Conservation (phyloP, 92 coral and sea anemone genomes). For the Porites rus region DNA sequence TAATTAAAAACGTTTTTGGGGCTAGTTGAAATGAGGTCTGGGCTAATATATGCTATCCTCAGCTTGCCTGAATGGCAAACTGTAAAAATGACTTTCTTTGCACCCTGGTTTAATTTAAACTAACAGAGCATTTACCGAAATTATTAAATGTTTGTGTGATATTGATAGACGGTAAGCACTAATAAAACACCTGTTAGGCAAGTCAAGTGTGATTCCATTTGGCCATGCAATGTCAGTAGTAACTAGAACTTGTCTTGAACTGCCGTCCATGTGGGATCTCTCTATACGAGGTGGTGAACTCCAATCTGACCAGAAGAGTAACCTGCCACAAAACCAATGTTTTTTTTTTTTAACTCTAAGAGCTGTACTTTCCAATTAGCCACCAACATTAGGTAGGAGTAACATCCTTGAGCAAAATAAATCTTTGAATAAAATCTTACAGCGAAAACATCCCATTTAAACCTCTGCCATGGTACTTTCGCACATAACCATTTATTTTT, state of each 20-base stretch:
- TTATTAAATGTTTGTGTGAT: neutral
- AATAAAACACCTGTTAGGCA: conserved; percentile 78
- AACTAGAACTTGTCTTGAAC: conserved; percentile 63
- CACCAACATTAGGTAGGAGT: neutral
- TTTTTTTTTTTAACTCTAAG: neutral
- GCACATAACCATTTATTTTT: no score
- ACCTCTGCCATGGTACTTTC: no score
- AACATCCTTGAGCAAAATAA: no score
- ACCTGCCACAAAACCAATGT: conserved; percentile 35
- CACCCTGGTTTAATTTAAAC: no score
- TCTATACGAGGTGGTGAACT: conserved; percentile 81
- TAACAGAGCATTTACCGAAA: neutral
- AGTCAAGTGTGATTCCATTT: conserved; percentile 92
- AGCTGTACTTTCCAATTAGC: neutral
- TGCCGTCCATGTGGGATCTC: conserved; percentile 91
- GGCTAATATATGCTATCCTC: no score
- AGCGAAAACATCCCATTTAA: no score
- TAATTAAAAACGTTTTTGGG: no score
- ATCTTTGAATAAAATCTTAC: no score
- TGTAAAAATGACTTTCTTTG: no score
- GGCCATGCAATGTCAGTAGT: conserved; percentile 79
- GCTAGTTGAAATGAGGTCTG: no score
- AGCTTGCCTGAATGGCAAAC: no score
- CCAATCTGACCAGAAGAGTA: conserved; percentile 97
- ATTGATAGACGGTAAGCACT: neutral